Evolutionary conservation across 2,888 invertebrate species (phyloP).

Genomic region (Bellardia pandia): DNA sequence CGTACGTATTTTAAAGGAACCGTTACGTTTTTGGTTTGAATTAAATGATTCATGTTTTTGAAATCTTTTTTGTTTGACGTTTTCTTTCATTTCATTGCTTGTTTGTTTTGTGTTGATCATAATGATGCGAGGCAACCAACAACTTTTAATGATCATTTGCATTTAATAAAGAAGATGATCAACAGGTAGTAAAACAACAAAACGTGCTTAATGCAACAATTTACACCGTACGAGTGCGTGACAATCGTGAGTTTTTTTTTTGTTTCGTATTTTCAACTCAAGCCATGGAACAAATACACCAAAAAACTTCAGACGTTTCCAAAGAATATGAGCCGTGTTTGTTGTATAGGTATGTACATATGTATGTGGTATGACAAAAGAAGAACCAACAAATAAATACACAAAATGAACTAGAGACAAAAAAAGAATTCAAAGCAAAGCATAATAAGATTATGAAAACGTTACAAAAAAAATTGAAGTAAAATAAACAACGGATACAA

Average conservation of each 20-base stretch:
- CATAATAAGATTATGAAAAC: constrained; percentile 32
- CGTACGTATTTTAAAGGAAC: constrained; percentile 59
- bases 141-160: constrained; percentile 65
- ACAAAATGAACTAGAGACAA: constrained; percentile 8
- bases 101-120: background rate
- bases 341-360: no score
- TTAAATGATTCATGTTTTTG: constrained; percentile 40
- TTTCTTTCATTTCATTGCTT: constrained; percentile 8
- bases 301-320: constrained; percentile 22
- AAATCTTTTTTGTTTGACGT: constrained; percentile 1
- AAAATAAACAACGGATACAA: constrained; percentile 37
- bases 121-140: constrained; percentile 39
- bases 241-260: constrained; percentile 74
- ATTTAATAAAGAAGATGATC: constrained; percentile 73
- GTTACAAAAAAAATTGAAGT: background rate
- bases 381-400: constrained; percentile 20
- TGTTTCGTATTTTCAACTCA: constrained; percentile 11
- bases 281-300: constrained; percentile 25
- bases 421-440: constrained; percentile 33
- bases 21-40: constrained; percentile 65
- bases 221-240: constrained; percentile 78
- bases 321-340: constrained; percentile 4
- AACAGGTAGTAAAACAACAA: constrained; percentile 82
- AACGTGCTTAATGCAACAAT: constrained; percentile 80
- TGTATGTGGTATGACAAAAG: background rate